These are phyloP conservation scores for Cryptosula pallasiana DNA, from an alignment of 2,888 invertebrate genomes.

Conservation along the genomic window DNA sequence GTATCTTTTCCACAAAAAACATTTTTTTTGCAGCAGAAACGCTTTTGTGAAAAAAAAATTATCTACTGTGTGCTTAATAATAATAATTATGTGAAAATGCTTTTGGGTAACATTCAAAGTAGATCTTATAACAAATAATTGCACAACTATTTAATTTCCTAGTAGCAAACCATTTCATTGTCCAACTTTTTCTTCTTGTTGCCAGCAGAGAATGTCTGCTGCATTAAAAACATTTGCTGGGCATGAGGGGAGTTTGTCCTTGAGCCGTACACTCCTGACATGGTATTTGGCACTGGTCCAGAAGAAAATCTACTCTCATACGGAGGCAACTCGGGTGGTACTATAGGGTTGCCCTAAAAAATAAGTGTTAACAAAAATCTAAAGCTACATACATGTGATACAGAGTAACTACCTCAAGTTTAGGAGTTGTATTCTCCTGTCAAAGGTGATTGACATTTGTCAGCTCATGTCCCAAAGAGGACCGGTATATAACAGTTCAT, in stretches of 20 bases:
- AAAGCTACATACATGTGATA: not conserved
- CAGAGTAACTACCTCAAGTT: not conserved
- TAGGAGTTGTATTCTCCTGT: not conserved
- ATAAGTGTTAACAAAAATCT: not conserved
- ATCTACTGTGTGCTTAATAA: too few relatives aligned
- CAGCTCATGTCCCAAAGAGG: not conserved
- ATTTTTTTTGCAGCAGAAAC: too few relatives aligned
- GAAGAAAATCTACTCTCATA: constrained; percentile 3
- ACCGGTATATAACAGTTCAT: not conserved
- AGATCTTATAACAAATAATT: too few relatives aligned
- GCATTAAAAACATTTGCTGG: not conserved
- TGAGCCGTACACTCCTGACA: constrained; percentile 18
- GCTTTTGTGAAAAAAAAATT: too few relatives aligned
- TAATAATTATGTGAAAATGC: too few relatives aligned
- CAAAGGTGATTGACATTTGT: not conserved
- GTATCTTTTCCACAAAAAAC: too few relatives aligned
- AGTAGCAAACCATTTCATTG: constrained; percentile 23
- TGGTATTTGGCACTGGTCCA: constrained; percentile 11
- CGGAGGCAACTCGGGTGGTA: not conserved
- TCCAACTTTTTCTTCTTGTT: constrained; percentile 14
- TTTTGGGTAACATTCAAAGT: too few relatives aligned
- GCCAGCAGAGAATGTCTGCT: not conserved
- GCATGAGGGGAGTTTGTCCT: not conserved
- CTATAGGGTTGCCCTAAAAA: constrained; percentile 2
- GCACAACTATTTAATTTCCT: too few relatives aligned